Evolutionary conservation across 2,888 invertebrate genomes (phyloP).

Genomic region (Meloe dianella): DNA sequence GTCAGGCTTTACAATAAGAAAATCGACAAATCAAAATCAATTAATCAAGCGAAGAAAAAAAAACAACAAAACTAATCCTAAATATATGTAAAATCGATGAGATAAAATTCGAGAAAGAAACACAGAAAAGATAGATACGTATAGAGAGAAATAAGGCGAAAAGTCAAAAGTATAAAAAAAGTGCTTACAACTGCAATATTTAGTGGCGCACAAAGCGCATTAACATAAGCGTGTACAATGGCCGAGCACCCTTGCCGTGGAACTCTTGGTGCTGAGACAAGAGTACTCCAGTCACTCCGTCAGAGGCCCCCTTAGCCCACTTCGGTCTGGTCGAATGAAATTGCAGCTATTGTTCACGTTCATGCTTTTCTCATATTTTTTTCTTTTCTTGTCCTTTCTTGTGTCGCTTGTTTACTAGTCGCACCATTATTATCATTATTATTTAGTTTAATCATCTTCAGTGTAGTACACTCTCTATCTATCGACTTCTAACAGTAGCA

Average conservation of each 20-base stretch:
- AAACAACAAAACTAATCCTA: not conserved
- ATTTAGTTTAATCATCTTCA: not conserved
- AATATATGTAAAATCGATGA: no score
- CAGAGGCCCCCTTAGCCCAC: slow-evolving; percentile 36
- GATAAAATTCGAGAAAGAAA: not conserved
- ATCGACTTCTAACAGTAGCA: no score
- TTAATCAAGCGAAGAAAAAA: no score
- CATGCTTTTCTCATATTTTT: slow-evolving; percentile 14
- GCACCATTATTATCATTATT: not conserved
- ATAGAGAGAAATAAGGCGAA: slow-evolving; percentile 35
- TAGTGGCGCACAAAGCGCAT: slow-evolving; percentile 49
- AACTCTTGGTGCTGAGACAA: slow-evolving; percentile 47
- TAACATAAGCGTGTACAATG: slow-evolving; percentile 51
- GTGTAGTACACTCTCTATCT: no score
- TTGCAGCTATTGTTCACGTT: slow-evolving; percentile 28
- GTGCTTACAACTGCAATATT: slow-evolving; percentile 50
- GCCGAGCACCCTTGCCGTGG: slow-evolving; percentile 44
- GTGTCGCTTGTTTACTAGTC: not conserved
- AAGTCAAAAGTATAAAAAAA: slow-evolving; percentile 45
- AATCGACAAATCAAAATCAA: not conserved
- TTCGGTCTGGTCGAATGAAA: slow-evolving; percentile 26
- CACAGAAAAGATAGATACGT: not conserved
- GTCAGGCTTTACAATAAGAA: not conserved
- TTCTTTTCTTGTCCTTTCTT: not conserved
- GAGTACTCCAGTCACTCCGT: slow-evolving; percentile 47